phyloP scores from a whole-genome alignment of 2,888 invertebrate genomes.

The Idaea dimidiata region DNA sequence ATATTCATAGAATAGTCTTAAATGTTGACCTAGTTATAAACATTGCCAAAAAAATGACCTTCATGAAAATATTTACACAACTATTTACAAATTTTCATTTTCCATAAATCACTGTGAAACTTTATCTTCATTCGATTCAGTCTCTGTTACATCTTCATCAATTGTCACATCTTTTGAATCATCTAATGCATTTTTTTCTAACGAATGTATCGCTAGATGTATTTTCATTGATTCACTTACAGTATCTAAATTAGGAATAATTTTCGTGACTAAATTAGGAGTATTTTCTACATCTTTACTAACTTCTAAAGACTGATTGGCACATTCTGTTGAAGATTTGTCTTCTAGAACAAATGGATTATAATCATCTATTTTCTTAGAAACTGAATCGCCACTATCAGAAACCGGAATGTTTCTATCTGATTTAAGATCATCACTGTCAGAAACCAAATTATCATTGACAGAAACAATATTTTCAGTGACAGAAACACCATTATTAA shows the following conservation, averaged over 20 bases:
- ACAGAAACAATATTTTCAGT: no score
- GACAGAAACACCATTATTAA: no score
- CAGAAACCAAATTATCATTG: no score
- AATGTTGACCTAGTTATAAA: no score
- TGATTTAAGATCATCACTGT: no score
- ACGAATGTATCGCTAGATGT: conserved; percentile 47
- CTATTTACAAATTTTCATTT: neutral
- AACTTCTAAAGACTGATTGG: neutral
- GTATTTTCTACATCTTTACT: neutral
- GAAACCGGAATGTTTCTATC: no score
- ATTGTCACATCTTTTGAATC: conserved; percentile 18
- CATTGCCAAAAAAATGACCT: no score
- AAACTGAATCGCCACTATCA: no score
- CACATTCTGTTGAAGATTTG: neutral
- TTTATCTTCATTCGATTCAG: conserved; percentile 10
- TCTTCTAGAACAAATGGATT: no score
- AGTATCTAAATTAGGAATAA: neutral
- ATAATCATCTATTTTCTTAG: no score
- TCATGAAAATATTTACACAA: no score
- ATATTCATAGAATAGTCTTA: no score
- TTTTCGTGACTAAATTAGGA: neutral
- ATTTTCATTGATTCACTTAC: conserved; percentile 36
- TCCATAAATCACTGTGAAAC: conserved; percentile 6
- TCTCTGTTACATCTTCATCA: conserved; percentile 9
- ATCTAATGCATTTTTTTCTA: conserved; percentile 12